These are phyloP conservation scores for Sarotherodon lohbergeri DNA, from an alignment of 2,113 vertebrate genomes.

Conservation along the genomic window DNA sequence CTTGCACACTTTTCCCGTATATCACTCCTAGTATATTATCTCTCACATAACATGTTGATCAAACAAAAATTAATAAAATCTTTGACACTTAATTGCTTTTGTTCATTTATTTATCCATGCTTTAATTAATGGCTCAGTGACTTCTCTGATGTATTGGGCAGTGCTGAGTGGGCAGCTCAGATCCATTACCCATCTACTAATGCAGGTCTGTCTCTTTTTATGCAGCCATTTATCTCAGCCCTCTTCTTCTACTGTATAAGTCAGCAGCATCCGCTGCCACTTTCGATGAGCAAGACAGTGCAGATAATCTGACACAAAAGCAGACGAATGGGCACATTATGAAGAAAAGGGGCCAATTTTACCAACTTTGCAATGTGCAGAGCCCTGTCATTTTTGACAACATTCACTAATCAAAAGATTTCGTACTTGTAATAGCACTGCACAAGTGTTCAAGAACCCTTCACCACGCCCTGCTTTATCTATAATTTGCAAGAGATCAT, in stretches of 20 bases:
- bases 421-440: background rate
- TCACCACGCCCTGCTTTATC: background rate
- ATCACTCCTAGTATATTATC: background rate
- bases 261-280: background rate
- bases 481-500: background rate
- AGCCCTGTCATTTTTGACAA: background rate
- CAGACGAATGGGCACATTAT: background rate
- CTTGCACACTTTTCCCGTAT: background rate
- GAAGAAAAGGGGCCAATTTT: background rate
- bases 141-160: slow-evolving; percentile 31
- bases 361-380: background rate
- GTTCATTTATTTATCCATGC: slow-evolving; percentile 45
- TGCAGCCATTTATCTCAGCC: slow-evolving; percentile 33
- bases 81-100: slow-evolving; percentile 23
- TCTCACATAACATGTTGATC: background rate
- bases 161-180: slow-evolving; percentile 36
- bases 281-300: background rate
- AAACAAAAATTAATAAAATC: background rate
- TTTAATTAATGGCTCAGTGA: slow-evolving; percentile 18
- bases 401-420: background rate
- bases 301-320: background rate
- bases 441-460: background rate
- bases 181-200: slow-evolving; percentile 56
- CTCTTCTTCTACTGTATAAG: slow-evolving; percentile 1
- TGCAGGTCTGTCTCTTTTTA: slow-evolving; percentile 26